Base-by-base conservation (phyloP, 2,797 vertebrate genomes). In the Liasis olivaceus region DNA sequence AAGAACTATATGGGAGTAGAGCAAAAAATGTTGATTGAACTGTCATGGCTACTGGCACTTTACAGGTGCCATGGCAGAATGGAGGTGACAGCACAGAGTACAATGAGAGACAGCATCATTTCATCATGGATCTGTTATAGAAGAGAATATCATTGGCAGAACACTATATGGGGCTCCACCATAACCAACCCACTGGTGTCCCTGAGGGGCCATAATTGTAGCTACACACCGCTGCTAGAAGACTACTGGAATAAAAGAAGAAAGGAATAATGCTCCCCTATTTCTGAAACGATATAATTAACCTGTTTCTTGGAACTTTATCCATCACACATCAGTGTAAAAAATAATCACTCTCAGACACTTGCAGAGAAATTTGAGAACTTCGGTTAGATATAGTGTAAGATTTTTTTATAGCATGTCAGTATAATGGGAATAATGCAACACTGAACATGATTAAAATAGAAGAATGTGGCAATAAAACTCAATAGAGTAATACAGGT, bases 401-500 rank as follows among this genome's bases (percentile, higher is more conserved):
- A 60, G 36, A 47, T 6, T 8, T 47, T 36, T 72, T 91, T 91
- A 72, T 22, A 88, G 15, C 1, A 36, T 66, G 59, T 42, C 9
- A 24, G 14, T 7, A 51, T n/a, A 90, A 90, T 89, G 59, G 58
- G 42, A 31, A 90, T 85, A 90, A 90, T 85, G 42, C 58, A 88
- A 87, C 54, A 87, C 13, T 20, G 36, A 88, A 31, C 63, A 60
- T 77, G 58, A 77, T 91, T 31, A 72, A 87, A 69, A 42, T 87
- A n/a, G 62, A 51, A 90, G 42, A 62, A 91, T 36, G 51, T 51
- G 47, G 13, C 77, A 64, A 54, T 54, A 91, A 85, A 64, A 63
- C 47, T 28, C 54, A 88, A 36, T 42, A 91, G 31, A n/a, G 15
- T 47, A 24, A 31, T 81, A 54, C 47, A 51, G 69, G 42, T 28